A percentile compares a stretch with the other conserved stretches of the same genome.
Conservation (phyloP, 2,113 vertebrate species). For the Mobula birostris region DNA sequence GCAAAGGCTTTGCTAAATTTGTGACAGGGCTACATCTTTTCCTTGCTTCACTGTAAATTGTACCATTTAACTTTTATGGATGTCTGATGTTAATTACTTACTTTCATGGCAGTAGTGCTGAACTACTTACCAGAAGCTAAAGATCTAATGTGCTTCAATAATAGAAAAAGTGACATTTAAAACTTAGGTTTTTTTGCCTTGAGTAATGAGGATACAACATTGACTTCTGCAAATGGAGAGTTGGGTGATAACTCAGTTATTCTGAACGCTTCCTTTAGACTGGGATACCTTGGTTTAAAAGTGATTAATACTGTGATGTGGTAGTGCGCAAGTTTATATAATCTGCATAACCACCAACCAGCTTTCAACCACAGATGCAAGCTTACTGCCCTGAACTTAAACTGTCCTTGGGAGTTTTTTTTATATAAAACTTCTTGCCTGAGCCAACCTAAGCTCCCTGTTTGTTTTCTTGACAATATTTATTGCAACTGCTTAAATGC, state of each 20-base stretch:
- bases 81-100: background rate
- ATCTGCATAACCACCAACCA: background rate
- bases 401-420: background rate
- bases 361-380: background rate
- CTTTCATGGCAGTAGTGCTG: too few relatives aligned
- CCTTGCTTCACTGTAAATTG: slow-evolving; percentile 16
- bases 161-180: background rate
- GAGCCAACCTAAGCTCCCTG: background rate
- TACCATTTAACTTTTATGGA: background rate
- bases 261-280: background rate
- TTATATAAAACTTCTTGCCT: background rate
- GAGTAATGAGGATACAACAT: background rate
- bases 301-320: background rate
- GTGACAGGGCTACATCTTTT: background rate
- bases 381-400: background rate
- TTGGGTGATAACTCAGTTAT: background rate
- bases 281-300: background rate
- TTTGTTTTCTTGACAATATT: background rate
- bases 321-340: background rate
- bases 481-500: background rate
- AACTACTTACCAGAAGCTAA: background rate
- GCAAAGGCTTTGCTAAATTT: background rate
- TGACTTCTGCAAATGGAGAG: background rate
- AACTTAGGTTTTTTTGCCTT: background rate
- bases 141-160: background rate